Conservation (phyloP, 1,140 invertebrate genomes). For the Calliopsis andreniformis region DNA sequence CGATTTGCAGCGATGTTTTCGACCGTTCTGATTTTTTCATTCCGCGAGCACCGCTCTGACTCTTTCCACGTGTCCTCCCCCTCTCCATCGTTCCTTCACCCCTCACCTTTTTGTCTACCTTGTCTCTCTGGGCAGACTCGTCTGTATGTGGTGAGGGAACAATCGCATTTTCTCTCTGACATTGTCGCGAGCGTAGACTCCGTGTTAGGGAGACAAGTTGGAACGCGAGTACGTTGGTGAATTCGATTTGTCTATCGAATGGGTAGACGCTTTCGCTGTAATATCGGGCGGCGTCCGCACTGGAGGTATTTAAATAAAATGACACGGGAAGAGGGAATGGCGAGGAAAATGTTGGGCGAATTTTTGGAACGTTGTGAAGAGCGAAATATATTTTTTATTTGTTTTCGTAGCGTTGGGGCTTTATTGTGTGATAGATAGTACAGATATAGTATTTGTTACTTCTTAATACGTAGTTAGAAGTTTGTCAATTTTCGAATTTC, state of each 20-base stretch:
- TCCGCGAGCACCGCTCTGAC: conserved; percentile 12
- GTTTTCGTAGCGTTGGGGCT: too few species aligned
- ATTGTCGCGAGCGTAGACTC: conserved; percentile 48
- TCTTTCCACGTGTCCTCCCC: background rate
- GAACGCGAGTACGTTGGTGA: conserved; percentile 58
- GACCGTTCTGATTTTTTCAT: conserved; percentile 33
- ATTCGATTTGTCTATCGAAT: conserved; percentile 65
- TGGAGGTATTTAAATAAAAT: conserved; percentile 56
- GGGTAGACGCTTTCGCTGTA: conserved; percentile 53
- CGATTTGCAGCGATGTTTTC: conserved; percentile 46
- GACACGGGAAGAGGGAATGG: conserved; percentile 18
- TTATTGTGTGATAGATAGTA: too few species aligned
- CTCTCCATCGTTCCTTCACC: background rate
- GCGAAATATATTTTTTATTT: too few species aligned
- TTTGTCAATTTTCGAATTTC: too few species aligned
- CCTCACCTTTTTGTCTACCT: too few species aligned
- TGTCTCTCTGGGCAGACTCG: conserved; percentile 34
- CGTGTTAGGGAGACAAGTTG: conserved; percentile 52
- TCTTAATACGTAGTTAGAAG: too few species aligned
- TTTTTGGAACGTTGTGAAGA: too few species aligned
- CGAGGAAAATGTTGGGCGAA: too few species aligned
- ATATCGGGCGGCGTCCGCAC: conserved; percentile 33
- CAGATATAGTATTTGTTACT: too few species aligned
- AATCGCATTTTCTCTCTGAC: conserved; percentile 59
- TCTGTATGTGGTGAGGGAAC: conserved; percentile 58